Percentiles rank a stretch among this genome's conserved stretches.
phyloP scores from a whole-genome alignment of 2,113 vertebrate species.

The Trochalopteron elliotii region DNA sequence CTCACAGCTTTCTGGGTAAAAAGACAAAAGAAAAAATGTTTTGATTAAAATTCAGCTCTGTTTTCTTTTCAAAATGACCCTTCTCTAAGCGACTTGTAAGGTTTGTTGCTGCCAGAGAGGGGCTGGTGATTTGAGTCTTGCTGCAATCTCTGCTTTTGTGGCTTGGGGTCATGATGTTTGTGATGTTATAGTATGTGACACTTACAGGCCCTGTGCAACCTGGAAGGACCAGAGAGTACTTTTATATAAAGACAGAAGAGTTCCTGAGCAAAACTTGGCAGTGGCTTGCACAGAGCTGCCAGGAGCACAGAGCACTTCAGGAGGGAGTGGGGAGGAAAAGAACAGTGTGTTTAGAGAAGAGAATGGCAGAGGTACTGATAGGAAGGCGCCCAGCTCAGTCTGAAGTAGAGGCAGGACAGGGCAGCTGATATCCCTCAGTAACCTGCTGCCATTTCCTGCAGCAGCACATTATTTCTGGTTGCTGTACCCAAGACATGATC shows the following conservation, averaged over 20 bases:
- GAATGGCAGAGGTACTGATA: neutral
- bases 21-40: neutral
- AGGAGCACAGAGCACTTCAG: neutral
- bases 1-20: slow-evolving; percentile 97
- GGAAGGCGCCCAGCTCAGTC: neutral
- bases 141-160: neutral
- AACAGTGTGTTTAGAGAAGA: neutral
- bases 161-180: neutral
- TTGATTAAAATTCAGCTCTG: neutral
- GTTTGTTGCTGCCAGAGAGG: neutral
- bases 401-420: neutral
- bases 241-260: neutral
- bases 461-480: neutral
- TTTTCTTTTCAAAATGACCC: neutral
- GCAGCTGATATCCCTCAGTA: neutral
- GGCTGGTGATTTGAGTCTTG: neutral
- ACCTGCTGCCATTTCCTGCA: neutral
- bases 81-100: neutral
- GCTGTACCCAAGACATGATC: neutral
- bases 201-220: neutral
- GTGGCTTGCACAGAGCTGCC: neutral
- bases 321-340: neutral
- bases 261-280: neutral
- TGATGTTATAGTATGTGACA: neutral
- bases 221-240: neutral